phyloP scores from a whole-genome alignment of 2,797 vertebrate species.

The Eulemur rubriventer region DNA sequence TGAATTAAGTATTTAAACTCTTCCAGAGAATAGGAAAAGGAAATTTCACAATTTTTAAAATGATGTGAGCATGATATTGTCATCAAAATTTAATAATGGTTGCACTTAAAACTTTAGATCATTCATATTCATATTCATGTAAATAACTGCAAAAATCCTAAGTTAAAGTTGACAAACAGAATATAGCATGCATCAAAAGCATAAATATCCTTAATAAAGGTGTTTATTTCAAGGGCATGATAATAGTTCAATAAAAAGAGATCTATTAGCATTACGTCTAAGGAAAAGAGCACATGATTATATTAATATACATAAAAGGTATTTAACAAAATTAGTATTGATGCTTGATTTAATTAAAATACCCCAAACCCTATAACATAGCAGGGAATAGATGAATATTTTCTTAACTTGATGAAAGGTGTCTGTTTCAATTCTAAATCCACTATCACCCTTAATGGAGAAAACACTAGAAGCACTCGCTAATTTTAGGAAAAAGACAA shows the following conservation, averaged over 20 bases:
- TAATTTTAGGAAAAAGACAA: background rate
- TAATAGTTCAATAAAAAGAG: background rate
- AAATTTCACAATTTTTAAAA: background rate
- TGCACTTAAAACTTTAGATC: background rate
- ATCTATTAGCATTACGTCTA: background rate
- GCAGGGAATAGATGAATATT: background rate
- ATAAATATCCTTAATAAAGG: background rate
- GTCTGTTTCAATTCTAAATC: background rate
- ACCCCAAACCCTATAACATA: background rate
- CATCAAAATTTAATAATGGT: background rate
- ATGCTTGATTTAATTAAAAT: background rate
- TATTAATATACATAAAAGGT: background rate
- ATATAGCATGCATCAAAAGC: background rate
- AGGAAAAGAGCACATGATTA: background rate
- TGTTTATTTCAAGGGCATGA: background rate
- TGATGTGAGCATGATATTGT: background rate
- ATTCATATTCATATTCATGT: background rate
- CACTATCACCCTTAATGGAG: background rate
- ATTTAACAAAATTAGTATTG: background rate
- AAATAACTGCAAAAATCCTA: background rate
- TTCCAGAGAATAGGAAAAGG: background rate
- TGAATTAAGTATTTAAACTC: background rate
- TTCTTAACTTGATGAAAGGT: background rate
- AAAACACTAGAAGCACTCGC: background rate
- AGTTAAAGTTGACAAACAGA: constrained; percentile 10